phyloP scores from a whole-genome alignment of 2,888 invertebrate genomes.

The Agonopterix heracliana region DNA sequence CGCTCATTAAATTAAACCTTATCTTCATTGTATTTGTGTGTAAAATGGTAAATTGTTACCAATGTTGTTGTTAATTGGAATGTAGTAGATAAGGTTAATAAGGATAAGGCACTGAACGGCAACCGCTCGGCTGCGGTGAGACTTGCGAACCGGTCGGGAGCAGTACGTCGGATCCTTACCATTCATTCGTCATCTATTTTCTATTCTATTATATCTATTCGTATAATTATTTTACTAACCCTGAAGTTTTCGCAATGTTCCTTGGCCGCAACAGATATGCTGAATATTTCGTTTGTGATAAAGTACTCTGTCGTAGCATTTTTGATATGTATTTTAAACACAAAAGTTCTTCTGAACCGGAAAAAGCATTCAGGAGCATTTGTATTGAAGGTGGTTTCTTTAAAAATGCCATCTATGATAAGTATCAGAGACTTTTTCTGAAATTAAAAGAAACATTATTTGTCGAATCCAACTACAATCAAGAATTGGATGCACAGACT shows the following conservation, averaged over 20 bases:
- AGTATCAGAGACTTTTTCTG: constrained; percentile 40
- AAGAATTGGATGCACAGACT: not conserved
- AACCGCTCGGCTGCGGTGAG: too few relatives aligned
- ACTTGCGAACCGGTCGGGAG: too few relatives aligned
- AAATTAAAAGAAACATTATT: constrained; percentile 12
- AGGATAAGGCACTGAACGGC: too few relatives aligned
- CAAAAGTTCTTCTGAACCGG: constrained; percentile 51
- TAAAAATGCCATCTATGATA: constrained; percentile 49
- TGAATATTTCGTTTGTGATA: constrained; percentile 46
- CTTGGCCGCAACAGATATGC: constrained; percentile 28
- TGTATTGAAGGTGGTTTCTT: constrained; percentile 22
- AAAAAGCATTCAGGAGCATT: constrained; percentile 18
- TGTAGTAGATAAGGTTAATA: too few relatives aligned
- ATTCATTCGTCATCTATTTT: too few relatives aligned
- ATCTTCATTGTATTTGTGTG: too few relatives aligned
- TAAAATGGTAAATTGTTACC: too few relatives aligned
- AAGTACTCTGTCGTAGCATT: constrained; percentile 23
- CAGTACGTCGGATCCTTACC: too few relatives aligned
- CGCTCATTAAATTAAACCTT: too few relatives aligned
- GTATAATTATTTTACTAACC: too few relatives aligned
- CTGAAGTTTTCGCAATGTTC: constrained; percentile 16
- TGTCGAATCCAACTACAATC: not conserved
- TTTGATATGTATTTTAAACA: constrained; percentile 26
- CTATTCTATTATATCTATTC: too few relatives aligned
- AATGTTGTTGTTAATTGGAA: too few relatives aligned